Base-by-base conservation (phyloP, 2,888 invertebrate species). In the Margaritifera margaritifera region DNA sequence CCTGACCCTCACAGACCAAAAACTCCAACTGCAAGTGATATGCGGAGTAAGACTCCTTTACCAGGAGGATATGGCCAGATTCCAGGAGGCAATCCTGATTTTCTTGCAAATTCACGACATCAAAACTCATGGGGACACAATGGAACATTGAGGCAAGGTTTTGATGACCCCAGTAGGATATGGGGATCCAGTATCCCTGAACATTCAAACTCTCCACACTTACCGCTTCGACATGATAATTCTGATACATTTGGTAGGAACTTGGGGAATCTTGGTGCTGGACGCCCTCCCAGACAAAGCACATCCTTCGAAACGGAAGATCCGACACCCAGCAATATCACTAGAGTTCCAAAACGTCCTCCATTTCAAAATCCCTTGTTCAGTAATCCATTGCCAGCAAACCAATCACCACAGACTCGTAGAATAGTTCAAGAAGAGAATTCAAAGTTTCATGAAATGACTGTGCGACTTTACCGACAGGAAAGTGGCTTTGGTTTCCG, bases 401-500 rank as follows among this genome's bases (percentile, higher is more conserved):
- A 72, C 31, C 77, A 74, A 58, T 81, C 79, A 22, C 82, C 81
- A 19, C 74, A 75, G 61, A 69, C 77, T 70, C 75, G 81, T 68
- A 56, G 80, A 62, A 78, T 79, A 61, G 77, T 75, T 27, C 75
- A 75, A 27, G 85, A 86, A 51, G 74, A 77, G 51, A 75, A 72
- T 66, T 60, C 60, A 50, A 74, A 72, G 57, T 77, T 75, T 59
- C 66, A 94, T 58, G 94, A 94, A 82, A 93, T 95, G 79, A 90
- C 93, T 69, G 94, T 98, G 15, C 94, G 95, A 0, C 91, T 99
- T 64, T 94, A 95, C 62, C 92, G 97, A n/a, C 96, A 96, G 82
- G 95, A 96, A 54, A 94, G 94, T 68, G 99, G 99, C 3, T 99
- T 99, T 91, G 99, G 99, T 15, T 99, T 99, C 91, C 93, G 99